phyloP scores from a whole-genome alignment of 2,113 vertebrate species.

The Podocnemis expansa region DNA sequence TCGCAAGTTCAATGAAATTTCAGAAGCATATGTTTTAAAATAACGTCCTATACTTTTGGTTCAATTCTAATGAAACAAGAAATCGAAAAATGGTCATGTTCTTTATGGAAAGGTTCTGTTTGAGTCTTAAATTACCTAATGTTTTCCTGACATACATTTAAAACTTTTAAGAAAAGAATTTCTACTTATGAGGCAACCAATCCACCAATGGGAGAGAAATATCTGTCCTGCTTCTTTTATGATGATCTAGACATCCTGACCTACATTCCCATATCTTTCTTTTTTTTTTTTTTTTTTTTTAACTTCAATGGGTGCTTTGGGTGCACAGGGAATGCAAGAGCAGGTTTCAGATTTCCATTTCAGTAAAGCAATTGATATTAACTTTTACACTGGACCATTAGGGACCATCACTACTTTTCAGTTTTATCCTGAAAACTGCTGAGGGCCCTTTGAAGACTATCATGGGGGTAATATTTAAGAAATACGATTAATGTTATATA shows the following conservation, averaged over 20 bases:
- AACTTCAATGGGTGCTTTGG: neutral
- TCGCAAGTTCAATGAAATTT: neutral
- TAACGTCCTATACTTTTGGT: neutral
- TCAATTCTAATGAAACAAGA: constrained; percentile 46
- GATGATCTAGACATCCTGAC: neutral
- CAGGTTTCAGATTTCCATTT: constrained; percentile 2
- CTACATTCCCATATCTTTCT: neutral
- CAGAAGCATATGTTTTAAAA: constrained; percentile 12
- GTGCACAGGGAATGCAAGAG: neutral
- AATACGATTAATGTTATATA: constrained; percentile 28
- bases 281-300: constrained; percentile 27
- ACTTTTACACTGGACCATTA: neutral
- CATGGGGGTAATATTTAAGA: neutral
- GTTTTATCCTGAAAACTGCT: neutral
- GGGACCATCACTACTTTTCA: neutral
- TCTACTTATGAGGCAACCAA: neutral
- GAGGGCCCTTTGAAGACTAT: neutral
- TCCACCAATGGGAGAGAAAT: constrained; percentile 5
- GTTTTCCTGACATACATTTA: neutral
- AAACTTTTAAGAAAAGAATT: neutral
- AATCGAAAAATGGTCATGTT: constrained; percentile 42
- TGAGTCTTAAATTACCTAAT: neutral
- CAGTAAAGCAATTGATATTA: neutral
- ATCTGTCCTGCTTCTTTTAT: neutral
- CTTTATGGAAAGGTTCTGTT: constrained; percentile 5